Evolutionary conservation across 2,113 vertebrate species (phyloP), one percentile per base, ranked within the genome.

Genomic region (Notothenia coriiceps): DNA sequence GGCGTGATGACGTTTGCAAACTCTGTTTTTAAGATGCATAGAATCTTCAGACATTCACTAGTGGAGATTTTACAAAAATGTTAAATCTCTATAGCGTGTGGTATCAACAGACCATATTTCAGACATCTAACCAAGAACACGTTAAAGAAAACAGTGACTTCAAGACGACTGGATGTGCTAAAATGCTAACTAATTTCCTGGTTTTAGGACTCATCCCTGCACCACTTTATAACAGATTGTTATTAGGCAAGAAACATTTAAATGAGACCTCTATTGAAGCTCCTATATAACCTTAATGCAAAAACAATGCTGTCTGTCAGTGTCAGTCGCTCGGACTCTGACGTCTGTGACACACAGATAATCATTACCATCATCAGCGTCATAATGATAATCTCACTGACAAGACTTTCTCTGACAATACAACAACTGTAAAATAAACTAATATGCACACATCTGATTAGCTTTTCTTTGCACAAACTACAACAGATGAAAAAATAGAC

Each of bases 301-400:
- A 13, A 29, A 9, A 8, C 10, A n/a, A 49, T 15, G 22, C 46
- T 35, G 25, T 67, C 29, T 35, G 49, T 52, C 47, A 29, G 22
- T 35, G 49, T 13, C 49, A 40, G 65, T 49, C 12, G 65, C 49
- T 35, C 29, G 9, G 17, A 20, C 18, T 46, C 46, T n/a, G 35
- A 43, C 10, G 6, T 67, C 65, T 52, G 49, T 51, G 65, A 67
- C 65, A 68, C 8, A 14, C 49, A 68, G 15, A 49, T 51, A 47
- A 51, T 68, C 64, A n/a, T 67, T 49, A 59, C 25, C 57, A 40
- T 68, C 49, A 50, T 6, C 22, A 29, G 49, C 63, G 25, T 29
- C 44, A 65, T 65, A 49, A 29, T 29, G 29, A 29, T 29, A 29
- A 49, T 65, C 46, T 18, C 63, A 65, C 63, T 65, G 46, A 65